These are phyloP conservation scores for Tricholauxania praeusta DNA, from an alignment of 2,888 invertebrate genomes.

Conservation along the genomic window DNA sequence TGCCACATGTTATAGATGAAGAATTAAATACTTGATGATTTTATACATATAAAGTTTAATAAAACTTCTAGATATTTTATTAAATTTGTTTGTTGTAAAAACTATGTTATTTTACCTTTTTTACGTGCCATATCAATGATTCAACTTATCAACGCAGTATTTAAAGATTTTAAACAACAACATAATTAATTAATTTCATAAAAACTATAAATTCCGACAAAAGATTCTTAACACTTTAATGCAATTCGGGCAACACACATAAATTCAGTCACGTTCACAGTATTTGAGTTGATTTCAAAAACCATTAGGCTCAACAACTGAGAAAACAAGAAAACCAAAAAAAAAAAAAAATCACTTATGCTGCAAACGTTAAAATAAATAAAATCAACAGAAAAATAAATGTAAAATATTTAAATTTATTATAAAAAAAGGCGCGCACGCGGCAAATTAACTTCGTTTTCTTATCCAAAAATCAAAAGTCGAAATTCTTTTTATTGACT, in stretches of 20 bases:
- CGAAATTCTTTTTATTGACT: slow-evolving; percentile 8
- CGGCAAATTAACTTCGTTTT: slow-evolving; percentile 13
- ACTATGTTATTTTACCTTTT: slow-evolving; percentile 1
- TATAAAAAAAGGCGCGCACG: neutral
- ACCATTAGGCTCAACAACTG: slow-evolving; percentile 27
- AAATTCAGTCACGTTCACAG: slow-evolving; percentile 63
- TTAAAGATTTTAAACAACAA: neutral
- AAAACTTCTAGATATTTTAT: too few species aligned
- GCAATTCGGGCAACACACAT: slow-evolving; percentile 43
- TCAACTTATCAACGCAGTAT: too few species aligned
- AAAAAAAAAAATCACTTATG: neutral
- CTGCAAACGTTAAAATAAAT: neutral
- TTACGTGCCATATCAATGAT: slow-evolving; percentile 10
- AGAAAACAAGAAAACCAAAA: slow-evolving; percentile 10
- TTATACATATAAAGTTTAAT: too few species aligned
- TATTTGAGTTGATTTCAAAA: slow-evolving; percentile 56
- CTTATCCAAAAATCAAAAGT: neutral
- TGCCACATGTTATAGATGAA: too few species aligned
- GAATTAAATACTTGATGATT: too few species aligned
- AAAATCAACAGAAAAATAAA: neutral
- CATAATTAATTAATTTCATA: neutral
- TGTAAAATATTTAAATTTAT: neutral
- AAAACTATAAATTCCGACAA: slow-evolving; percentile 25
- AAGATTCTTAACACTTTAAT: slow-evolving; percentile 9
- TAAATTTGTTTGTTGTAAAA: too few species aligned